Percentiles rank a stretch among this genome's conserved stretches.
Conservation (phyloP, 2,888 invertebrate species). For the Dromius quadrimaculatus region DNA sequence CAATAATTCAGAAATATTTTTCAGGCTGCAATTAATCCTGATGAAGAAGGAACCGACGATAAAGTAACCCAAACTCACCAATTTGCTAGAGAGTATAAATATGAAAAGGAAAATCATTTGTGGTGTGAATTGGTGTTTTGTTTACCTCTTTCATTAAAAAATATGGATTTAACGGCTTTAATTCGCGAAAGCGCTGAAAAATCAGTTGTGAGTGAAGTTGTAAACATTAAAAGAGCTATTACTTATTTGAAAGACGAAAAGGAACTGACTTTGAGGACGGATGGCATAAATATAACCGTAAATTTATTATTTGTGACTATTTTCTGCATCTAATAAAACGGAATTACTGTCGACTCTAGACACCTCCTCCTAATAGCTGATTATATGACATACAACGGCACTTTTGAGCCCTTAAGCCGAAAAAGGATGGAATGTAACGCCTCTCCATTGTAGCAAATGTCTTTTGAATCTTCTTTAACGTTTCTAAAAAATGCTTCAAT, state of each 20-base stretch:
- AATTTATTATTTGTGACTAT: conserved; percentile 55
- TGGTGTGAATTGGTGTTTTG: conserved; percentile 90
- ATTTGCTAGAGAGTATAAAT: conserved; percentile 73
- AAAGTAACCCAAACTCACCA: conserved; percentile 54
- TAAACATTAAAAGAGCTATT: conserved; percentile 86
- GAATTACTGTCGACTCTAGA: conserved; percentile 93
- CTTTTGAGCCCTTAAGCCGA: conserved; percentile 90
- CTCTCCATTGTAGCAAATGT: conserved; percentile 97
- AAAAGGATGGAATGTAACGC: conserved; percentile 90
- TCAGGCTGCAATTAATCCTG: conserved; percentile 64
- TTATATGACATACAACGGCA: conserved; percentile 97
- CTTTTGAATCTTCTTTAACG: conserved; percentile 92
- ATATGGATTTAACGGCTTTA: conserved; percentile 82
- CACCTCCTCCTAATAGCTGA: conserved; percentile 95
- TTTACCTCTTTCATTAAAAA: conserved; percentile 72
- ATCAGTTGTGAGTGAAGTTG: conserved; percentile 83
- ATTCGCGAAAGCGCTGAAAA: conserved; percentile 77
- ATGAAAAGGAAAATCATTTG: conserved; percentile 78
- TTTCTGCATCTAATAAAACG: conserved; percentile 66
- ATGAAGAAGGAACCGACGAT: conserved; percentile 60
- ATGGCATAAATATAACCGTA: conserved; percentile 91
- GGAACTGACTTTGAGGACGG: conserved; percentile 84
- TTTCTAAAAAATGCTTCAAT: conserved; percentile 81
- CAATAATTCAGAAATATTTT: conserved; percentile 2
- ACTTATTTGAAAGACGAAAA: conserved; percentile 76